phyloP scores from a whole-genome alignment of 2,888 invertebrate genomes.

The Tholera decimalis region DNA sequence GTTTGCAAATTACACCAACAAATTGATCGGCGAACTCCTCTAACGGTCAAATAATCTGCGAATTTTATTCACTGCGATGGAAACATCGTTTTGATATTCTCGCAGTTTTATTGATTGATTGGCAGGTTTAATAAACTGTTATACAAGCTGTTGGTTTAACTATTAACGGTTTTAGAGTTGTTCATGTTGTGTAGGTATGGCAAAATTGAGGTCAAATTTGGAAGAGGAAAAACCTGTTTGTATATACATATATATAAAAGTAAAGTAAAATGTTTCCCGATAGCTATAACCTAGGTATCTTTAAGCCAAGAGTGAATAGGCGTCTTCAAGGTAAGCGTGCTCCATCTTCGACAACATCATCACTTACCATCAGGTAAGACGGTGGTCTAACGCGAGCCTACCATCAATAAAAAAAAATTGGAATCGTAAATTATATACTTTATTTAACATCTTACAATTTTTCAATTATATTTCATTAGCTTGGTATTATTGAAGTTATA shows the following conservation, averaged over 20 bases:
- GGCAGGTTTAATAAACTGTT: slow-evolving; percentile 17
- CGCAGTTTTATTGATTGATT: slow-evolving; percentile 22
- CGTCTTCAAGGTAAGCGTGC: no score
- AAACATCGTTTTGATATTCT: slow-evolving; percentile 31
- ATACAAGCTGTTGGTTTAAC: not conserved
- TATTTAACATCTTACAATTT: no score
- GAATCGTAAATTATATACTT: no score
- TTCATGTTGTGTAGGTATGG: not conserved
- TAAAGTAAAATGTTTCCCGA: no score
- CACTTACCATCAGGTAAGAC: no score
- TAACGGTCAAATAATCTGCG: slow-evolving; percentile 40
- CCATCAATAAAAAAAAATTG: no score
- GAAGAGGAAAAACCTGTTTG: not conserved
- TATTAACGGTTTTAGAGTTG: not conserved
- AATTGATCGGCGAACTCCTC: slow-evolving; percentile 43
- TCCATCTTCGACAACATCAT: no score
- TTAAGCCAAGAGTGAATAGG: no score
- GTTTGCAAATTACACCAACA: slow-evolving; percentile 62
- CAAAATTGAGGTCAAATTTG: not conserved
- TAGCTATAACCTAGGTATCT: no score
- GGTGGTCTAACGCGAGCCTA: no score
- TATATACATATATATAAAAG: slow-evolving; percentile 15
- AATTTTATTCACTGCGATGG: slow-evolving; percentile 35
- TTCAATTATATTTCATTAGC: no score
- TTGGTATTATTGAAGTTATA: no score